A percentile compares a stretch with the other conserved stretches of the same genome.
Evolutionary conservation across 2,797 vertebrate genomes (phyloP).

Genomic region (Lagodon rhomboides): DNA sequence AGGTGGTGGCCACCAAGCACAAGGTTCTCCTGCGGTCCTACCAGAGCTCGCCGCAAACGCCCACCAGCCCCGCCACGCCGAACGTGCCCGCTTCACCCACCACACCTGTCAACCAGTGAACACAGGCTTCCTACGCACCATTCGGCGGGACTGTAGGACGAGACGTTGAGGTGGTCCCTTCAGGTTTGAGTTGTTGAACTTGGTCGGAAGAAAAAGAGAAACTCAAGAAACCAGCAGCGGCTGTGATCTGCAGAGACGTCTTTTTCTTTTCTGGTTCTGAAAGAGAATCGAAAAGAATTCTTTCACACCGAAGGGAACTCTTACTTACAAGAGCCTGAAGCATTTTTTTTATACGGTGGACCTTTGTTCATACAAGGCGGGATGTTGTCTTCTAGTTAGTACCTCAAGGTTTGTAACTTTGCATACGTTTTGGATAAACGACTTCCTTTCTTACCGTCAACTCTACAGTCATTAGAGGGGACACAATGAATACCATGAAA

Average conservation of each 20-base stretch:
- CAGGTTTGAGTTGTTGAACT: conserved; percentile 48
- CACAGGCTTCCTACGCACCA: conserved; percentile 53
- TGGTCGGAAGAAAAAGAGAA: conserved; percentile 11
- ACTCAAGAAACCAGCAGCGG: conserved; percentile 63
- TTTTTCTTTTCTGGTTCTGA: conserved; percentile 44
- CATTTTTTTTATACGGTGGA: conserved; percentile 53
- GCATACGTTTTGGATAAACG: conserved; percentile 63
- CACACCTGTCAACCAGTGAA: conserved; percentile 86
- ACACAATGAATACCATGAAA: conserved; percentile 8
- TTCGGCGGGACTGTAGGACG: conserved; percentile 47
- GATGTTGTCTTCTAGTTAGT: conserved; percentile 63
- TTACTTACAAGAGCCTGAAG: conserved; percentile 54
- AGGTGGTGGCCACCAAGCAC: conserved; percentile 92
- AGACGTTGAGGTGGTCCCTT: conserved; percentile 36
- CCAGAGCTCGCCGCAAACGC: conserved; percentile 86
- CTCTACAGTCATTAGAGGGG: conserved; percentile 41
- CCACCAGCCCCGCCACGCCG: conserved; percentile 83
- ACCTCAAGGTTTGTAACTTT: conserved; percentile 80
- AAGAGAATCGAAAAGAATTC: conserved; percentile 34
- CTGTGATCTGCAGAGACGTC: conserved; percentile 49
- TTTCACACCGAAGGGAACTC: conserved; percentile 56
- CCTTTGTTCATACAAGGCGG: conserved; percentile 46
- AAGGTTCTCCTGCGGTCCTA: conserved; percentile 98
- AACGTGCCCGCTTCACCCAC: conserved; percentile 71
- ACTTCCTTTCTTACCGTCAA: conserved; percentile 47